Conservation (phyloP, 1,140 invertebrate species). For the Manduca sexta region DNA sequence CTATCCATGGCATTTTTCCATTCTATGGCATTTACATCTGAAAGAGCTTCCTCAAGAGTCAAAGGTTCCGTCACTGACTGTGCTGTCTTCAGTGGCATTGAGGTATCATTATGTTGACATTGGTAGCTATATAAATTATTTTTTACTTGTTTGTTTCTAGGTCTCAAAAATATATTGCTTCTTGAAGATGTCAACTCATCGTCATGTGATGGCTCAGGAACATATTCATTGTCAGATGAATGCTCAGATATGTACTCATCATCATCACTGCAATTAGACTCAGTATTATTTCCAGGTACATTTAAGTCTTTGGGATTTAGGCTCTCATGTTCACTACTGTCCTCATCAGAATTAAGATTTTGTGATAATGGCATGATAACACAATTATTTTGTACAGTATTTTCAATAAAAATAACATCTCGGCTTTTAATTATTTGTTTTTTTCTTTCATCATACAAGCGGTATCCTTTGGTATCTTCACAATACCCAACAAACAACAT, state of each 20-base stretch:
- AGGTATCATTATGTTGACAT: constrained; percentile 3
- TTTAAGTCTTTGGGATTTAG: no score
- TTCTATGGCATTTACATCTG: constrained; percentile 9
- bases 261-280: no score
- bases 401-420: constrained; percentile 7
- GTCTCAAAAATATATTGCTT: constrained; percentile 15
- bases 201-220: no score
- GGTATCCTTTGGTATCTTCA: constrained; percentile 10
- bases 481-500: constrained; percentile 12
- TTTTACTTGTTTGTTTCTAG: constrained; percentile 6
- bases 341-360: no score
- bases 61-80: constrained; percentile 12
- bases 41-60: constrained; percentile 17
- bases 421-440: constrained; percentile 3
- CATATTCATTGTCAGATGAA: no score
- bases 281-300: no score
- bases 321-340: no score
- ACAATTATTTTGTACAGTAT: background rate
- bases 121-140: no score
- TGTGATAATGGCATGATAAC: no score
- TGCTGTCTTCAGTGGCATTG: constrained; percentile 4
- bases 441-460: constrained; percentile 5
- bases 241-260: no score
- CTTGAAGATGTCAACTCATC: no score
- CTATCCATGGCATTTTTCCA: constrained; percentile 21